These are phyloP conservation scores for Tromatobia lineatoria DNA, from an alignment of 2,888 invertebrate species.

Conservation along the genomic window DNA sequence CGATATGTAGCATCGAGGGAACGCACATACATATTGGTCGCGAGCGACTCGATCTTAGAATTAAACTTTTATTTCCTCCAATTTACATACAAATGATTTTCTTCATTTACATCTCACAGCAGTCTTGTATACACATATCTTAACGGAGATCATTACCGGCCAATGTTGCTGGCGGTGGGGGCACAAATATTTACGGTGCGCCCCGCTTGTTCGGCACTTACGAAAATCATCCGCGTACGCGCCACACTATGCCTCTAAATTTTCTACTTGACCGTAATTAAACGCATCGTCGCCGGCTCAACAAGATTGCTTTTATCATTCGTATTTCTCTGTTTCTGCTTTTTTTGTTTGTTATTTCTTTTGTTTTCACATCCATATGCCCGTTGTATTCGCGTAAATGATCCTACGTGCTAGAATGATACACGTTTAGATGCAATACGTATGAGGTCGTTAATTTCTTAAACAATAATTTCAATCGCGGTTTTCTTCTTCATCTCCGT, in stretches of 20 bases:
- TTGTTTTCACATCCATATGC: conserved; percentile 23
- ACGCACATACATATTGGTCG: conserved; percentile 15
- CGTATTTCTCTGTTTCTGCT: not conserved
- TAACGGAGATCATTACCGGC: conserved; percentile 69
- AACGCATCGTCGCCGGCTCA: conserved; percentile 53
- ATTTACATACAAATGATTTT: conserved; percentile 76
- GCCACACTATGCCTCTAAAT: conserved; percentile 16
- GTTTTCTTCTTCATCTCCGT: conserved; percentile 15
- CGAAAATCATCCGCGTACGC: conserved; percentile 40
- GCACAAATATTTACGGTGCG: conserved; percentile 1
- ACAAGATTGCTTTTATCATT: conserved; percentile 65
- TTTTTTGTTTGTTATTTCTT: conserved; percentile 30
- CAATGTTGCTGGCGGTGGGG: conserved; percentile 39
- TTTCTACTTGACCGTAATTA: conserved; percentile 56
- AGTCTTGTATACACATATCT: conserved; percentile 77
- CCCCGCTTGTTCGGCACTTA: not conserved
- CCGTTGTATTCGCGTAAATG: conserved; percentile 51
- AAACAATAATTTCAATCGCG: conserved; percentile 40
- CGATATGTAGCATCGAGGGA: not conserved
- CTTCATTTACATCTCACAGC: conserved; percentile 77
- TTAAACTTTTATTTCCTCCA: conserved; percentile 75
- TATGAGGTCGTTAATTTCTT: conserved; percentile 66
- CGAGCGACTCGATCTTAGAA: conserved; percentile 60
- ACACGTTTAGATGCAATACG: conserved; percentile 64
- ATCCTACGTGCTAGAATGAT: conserved; percentile 47